Evolutionary conservation across 2,797 vertebrate species (phyloP), one percentile per base, ranked within the genome.

Genomic region (Phrynocephalus forsythii): DNA sequence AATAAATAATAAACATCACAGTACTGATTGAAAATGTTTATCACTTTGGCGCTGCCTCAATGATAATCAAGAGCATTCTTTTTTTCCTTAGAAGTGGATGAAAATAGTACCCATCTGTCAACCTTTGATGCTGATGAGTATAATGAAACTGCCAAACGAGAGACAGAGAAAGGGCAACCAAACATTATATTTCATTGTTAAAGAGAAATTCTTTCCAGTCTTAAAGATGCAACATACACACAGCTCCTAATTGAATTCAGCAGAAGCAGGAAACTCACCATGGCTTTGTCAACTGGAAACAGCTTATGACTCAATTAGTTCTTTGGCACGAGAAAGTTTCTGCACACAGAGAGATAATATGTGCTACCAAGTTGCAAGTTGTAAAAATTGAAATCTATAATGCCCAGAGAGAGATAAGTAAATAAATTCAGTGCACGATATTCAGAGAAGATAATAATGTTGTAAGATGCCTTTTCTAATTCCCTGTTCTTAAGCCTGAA

Each of bases 301-400:
- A 86, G 1, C 5, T 87, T 83, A 82, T 9, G 22, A 56, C 73
- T 85, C 88, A 89, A 82, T 89, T 85, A 89, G 78, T 33, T 89
- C 48, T 77, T 89, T 89, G 79, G 24, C 13, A 79, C 75, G 44
- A 77, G 5, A 60, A 30, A 86, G 26, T 86, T 91, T 82, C 75
- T 81, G 83, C 8, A 52, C 76, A 89, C 24, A 13, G 20, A 87
- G 78, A 88, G 4, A 82, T 71, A 85, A 82, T 82, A 56, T n/a
- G 83, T 86, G 68, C 44, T 86, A 73, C 69, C 73, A 60, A 56
- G 77, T 7, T 22, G 72, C 50, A 52, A 71, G 84, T 52, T 20
- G 75, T 30, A 77, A 38, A n/a, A 71, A 56, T 73, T 10, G 2
- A 77, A 90, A 69, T 78, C 71, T 73, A 75, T 83, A 86, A 30